Percentiles rank a stretch among this genome's conserved stretches.
Evolutionary conservation across 2,888 invertebrate species (phyloP).

Genomic region (Mesorhabditis sp.): DNA sequence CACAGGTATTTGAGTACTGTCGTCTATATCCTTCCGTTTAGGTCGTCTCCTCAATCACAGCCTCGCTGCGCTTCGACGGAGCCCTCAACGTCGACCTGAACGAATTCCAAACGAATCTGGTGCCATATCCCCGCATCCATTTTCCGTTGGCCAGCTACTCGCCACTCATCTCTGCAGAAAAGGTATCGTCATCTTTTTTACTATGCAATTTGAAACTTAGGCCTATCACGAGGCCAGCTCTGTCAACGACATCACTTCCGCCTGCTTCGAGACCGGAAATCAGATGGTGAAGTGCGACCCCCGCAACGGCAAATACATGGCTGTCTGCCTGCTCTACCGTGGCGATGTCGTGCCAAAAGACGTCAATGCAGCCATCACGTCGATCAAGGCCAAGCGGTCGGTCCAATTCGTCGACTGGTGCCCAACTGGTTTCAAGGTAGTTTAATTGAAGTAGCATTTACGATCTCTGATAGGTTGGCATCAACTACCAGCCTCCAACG

Average conservation of each 20-base stretch:
- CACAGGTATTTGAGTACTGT: slow-evolving; percentile 62
- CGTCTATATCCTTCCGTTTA: slow-evolving; percentile 57
- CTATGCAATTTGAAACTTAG: slow-evolving; percentile 7
- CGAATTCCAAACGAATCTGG: slow-evolving; percentile 63
- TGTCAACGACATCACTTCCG: slow-evolving; percentile 72
- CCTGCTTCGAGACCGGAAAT: slow-evolving; percentile 74
- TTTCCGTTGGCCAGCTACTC: slow-evolving; percentile 69
- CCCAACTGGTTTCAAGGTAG: too few species aligned
- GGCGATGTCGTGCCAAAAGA: slow-evolving; percentile 83
- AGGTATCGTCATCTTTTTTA: slow-evolving; percentile 9
- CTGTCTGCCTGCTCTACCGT: slow-evolving; percentile 88
- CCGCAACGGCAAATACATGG: slow-evolving; percentile 61
- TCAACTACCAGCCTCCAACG: too few species aligned
- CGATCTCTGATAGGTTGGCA: too few species aligned
- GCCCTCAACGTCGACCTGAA: slow-evolving; percentile 64
- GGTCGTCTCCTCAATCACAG: slow-evolving; percentile 53
- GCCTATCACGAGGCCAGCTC: slow-evolving; percentile 45
- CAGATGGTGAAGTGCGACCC: slow-evolving; percentile 79
- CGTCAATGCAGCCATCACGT: slow-evolving; percentile 51
- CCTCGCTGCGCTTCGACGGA: slow-evolving; percentile 24
- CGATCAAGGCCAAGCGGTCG: slow-evolving; percentile 49
- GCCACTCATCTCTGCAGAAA: slow-evolving; percentile 51
- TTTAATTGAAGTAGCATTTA: too few species aligned
- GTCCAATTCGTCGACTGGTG: too few species aligned
- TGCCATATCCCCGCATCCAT: slow-evolving; percentile 66